Evolutionary conservation across 2,797 vertebrate species (phyloP), one percentile per base, ranked within the genome.

Genomic region (Halcyon leucocephala): DNA sequence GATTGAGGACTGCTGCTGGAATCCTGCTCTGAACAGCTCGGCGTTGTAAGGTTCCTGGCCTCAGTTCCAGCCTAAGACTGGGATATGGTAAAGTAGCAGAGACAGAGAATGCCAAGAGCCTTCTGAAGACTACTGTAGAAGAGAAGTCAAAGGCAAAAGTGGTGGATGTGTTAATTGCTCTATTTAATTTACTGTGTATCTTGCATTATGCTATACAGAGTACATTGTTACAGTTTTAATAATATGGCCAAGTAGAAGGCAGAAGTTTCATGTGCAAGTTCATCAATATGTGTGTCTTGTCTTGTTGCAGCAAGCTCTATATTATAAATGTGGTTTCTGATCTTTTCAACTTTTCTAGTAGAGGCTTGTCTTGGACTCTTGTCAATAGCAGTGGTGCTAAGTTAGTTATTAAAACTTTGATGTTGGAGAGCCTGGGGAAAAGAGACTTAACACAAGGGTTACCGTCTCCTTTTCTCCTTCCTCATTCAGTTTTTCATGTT

Each of bases 261-360:
- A 84, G 66, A 79, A 28, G 21, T 86, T 72, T 86, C 42, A 8
- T 46, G 82, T 70, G 88, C 92, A 67, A 90, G 0, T 95, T 95
- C 87, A 92, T 96, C 94, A 74, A 87, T 96, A 81, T 83, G 33
- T 94, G 41, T 92, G 83, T 86, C 88, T 86, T 74, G 67, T 92
- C 95, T 93, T 95, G 95, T 94, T 94, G 62, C 57, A 91, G 76
- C 93, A 91, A 65, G 94, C 91, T 94, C 46, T 88, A 1, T 39
- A 5, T 72, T 74, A 54, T 25, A 81, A 78, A 76, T 69, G 69
- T 88, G 76, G 64, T 86, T 97, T 94, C 61, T 86, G 72, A 55
- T 90, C 72, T 93, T 95, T 86, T 90, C 44, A 70, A 4, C 66
- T 82, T 72, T 81, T 86, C 87, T 72, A 58, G 80, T 69, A 88